Conservation (phyloP, 2,888 invertebrate genomes). For the Toxonevra muliebris region DNA sequence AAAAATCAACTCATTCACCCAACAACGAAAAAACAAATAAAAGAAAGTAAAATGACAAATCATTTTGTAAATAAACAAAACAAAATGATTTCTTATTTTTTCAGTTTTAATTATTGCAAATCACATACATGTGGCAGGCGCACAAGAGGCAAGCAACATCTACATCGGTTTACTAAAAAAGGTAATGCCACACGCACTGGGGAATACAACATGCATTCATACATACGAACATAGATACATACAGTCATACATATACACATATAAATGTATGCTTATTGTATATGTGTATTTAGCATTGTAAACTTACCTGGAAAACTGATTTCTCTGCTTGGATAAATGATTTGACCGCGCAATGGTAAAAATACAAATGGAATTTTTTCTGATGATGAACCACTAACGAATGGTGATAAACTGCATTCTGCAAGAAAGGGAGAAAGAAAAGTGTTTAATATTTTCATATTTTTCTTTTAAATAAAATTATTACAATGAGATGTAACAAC, state of each 20-base stretch:
- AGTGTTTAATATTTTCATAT: neutral
- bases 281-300: neutral
- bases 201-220: neutral
- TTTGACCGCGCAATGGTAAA: constrained; percentile 85
- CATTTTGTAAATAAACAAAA: no score
- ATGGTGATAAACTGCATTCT: constrained; percentile 85
- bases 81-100: no score
- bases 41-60: neutral
- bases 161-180: no score
- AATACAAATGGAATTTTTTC: constrained; percentile 89
- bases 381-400: constrained; percentile 74
- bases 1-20: no score
- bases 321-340: constrained; percentile 87
- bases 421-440: constrained; percentile 56
- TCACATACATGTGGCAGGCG: neutral
- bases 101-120: no score
- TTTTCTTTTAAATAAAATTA: no score
- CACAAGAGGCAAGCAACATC: neutral
- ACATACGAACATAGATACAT: neutral
- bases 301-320: constrained; percentile 76
- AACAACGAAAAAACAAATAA: no score
- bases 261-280: neutral
- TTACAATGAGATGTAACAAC: no score
- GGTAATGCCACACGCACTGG: no score
- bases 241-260: neutral